Evolutionary conservation across 2,888 invertebrate species (phyloP).

Genomic region (Agonopterix alstromeriana): DNA sequence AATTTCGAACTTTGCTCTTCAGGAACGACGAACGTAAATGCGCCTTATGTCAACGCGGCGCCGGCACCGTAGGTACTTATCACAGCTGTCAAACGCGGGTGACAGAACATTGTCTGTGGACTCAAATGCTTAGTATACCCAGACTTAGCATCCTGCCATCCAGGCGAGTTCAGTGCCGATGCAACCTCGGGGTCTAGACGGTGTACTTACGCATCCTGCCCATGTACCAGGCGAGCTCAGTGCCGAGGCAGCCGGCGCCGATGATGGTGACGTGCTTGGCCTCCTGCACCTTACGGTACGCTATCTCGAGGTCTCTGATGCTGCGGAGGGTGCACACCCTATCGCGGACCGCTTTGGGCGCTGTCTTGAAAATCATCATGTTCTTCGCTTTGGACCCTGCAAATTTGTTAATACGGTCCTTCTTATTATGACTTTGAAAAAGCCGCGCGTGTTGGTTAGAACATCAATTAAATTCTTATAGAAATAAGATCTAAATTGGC

Average conservation of each 20-base stretch:
- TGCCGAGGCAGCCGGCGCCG: slow-evolving; percentile 52
- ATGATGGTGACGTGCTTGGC: slow-evolving; percentile 48
- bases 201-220: slow-evolving; percentile 46
- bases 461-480: no score
- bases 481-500: neutral
- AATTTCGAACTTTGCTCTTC: no score
- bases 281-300: slow-evolving; percentile 45
- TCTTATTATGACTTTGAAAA: no score
- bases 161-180: slow-evolving; percentile 59
- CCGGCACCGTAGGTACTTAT: no score
- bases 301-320: slow-evolving; percentile 53
- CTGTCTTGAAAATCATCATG: slow-evolving; percentile 40
- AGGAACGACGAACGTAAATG: no score
- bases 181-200: slow-evolving; percentile 12
- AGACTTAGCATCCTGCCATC: slow-evolving; percentile 50
- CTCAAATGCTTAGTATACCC: no score
- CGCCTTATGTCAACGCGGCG: no score
- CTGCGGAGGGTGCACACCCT: slow-evolving; percentile 40
- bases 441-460: no score
- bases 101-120: no score
- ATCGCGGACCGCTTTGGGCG: slow-evolving; percentile 47
- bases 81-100: no score
- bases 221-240: slow-evolving; percentile 55
- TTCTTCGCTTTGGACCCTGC: slow-evolving; percentile 48
- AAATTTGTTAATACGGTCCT: neutral